Percentiles rank a stretch among this genome's conserved stretches.
phyloP scores from a whole-genome alignment of 2,113 vertebrate species.

The Indicator maculatus region DNA sequence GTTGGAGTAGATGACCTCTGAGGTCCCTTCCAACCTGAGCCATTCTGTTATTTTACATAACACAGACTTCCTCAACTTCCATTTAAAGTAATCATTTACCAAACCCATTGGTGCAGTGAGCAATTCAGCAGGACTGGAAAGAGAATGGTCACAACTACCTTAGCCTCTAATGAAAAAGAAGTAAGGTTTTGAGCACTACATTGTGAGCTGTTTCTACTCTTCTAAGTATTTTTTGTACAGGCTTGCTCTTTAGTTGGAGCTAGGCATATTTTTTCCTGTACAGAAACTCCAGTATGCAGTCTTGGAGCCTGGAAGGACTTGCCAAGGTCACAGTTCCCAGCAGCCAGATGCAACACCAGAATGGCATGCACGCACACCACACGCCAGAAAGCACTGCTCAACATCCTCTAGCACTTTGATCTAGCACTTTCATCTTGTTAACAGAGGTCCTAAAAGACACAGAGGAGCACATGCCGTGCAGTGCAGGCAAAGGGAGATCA shows the following conservation, averaged over 20 bases:
- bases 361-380: accelerated
- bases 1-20: too few species aligned
- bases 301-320: background rate
- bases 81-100: background rate
- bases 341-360: background rate
- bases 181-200: background rate
- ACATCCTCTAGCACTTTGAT: background rate
- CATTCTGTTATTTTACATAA: background rate
- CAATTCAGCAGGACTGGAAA: background rate
- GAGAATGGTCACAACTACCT: background rate
- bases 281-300: background rate
- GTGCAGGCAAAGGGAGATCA: background rate
- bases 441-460: background rate
- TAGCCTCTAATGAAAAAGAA: background rate
- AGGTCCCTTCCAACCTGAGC: too few species aligned
- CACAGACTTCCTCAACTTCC: background rate
- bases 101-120: background rate
- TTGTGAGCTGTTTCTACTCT: background rate
- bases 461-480: background rate
- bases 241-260: background rate
- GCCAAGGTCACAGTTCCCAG: background rate
- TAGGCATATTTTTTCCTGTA: background rate
- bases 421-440: background rate
- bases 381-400: background rate
- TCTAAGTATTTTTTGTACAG: background rate